phyloP scores from a whole-genome alignment of 2,113 vertebrate genomes.

The Hippoglossus stenolepis region DNA sequence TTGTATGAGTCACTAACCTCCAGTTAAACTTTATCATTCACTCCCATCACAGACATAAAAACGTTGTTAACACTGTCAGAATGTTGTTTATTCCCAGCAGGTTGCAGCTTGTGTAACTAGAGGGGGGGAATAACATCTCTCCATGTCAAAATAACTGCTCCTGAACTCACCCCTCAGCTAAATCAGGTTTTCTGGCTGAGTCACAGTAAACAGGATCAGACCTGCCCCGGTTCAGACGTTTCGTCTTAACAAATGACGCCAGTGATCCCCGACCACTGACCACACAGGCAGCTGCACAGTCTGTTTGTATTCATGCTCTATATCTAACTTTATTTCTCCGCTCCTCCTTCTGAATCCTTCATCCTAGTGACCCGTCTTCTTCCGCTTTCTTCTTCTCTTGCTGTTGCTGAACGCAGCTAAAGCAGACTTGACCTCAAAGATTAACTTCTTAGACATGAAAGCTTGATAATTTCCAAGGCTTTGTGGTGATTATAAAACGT shows the following conservation, averaged over 20 bases:
- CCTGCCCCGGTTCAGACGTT: slow-evolving; percentile 30
- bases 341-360: slow-evolving; percentile 10
- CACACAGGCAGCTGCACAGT: background rate
- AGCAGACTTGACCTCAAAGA: slow-evolving; percentile 76
- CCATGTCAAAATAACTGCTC: slow-evolving; percentile 34
- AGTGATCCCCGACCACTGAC: slow-evolving; percentile 20
- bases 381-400: slow-evolving; percentile 16
- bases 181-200: slow-evolving; percentile 41
- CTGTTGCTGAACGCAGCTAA: slow-evolving; percentile 32
- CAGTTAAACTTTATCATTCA: background rate
- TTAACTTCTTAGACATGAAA: slow-evolving; percentile 77
- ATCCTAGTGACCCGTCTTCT: slow-evolving; percentile 1
- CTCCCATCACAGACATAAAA: background rate
- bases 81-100: slow-evolving; percentile 13
- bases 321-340: background rate
- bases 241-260: slow-evolving; percentile 31
- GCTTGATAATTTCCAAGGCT: slow-evolving; percentile 74
- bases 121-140: background rate
- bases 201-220: slow-evolving; percentile 40
- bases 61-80: slow-evolving; percentile 3
- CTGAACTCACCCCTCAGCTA: slow-evolving; percentile 24
- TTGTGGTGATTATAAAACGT: slow-evolving; percentile 74
- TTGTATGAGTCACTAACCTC: background rate
- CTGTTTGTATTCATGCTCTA: slow-evolving; percentile 1
- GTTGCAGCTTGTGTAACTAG: slow-evolving; percentile 34